Evolutionary conservation across 2,888 invertebrate species (phyloP).

Genomic region (Muschampia plurimacula): DNA sequence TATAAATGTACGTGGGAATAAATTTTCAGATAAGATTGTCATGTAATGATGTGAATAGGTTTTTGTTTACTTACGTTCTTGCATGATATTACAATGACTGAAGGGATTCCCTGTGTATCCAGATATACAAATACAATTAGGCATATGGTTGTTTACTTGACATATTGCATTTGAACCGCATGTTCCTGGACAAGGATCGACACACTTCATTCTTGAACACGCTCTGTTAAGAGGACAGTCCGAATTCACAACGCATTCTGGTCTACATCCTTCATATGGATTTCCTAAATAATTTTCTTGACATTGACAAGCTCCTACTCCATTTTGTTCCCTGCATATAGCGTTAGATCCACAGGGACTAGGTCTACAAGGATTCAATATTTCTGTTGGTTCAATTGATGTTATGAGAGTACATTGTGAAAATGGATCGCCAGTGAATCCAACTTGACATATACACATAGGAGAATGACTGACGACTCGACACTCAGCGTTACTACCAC

Average conservation of each 20-base stretch:
- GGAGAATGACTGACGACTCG: conserved; percentile 91
- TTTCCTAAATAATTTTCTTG: conserved; percentile 88
- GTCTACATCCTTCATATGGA: conserved; percentile 91
- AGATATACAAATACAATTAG: conserved; percentile 88
- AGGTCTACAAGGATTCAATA: conserved; percentile 87
- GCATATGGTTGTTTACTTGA: conserved; percentile 90
- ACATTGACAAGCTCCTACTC: conserved; percentile 89
- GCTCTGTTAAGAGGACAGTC: conserved; percentile 90
- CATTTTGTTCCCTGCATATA: conserved; percentile 86
- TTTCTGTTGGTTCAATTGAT: conserved; percentile 67
- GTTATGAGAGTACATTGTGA: conserved; percentile 83
- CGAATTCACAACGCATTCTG: conserved; percentile 90
- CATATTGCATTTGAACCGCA: conserved; percentile 91
- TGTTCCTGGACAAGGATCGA: conserved; percentile 92
- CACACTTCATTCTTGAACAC: conserved; percentile 90
- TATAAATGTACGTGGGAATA: not conserved
- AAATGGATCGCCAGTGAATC: conserved; percentile 92
- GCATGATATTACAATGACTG: conserved; percentile 81
- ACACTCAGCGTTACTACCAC: conserved; percentile 91
- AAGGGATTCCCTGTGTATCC: conserved; percentile 90
- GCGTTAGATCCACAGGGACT: conserved; percentile 88
- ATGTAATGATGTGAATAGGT: not conserved
- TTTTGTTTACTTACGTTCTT: conserved; percentile 70
- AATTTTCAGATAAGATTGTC: not conserved
- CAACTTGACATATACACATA: conserved; percentile 88